Base-by-base conservation (phyloP, 2,113 vertebrate species). In the Hemibagrus wyckioides region DNA sequence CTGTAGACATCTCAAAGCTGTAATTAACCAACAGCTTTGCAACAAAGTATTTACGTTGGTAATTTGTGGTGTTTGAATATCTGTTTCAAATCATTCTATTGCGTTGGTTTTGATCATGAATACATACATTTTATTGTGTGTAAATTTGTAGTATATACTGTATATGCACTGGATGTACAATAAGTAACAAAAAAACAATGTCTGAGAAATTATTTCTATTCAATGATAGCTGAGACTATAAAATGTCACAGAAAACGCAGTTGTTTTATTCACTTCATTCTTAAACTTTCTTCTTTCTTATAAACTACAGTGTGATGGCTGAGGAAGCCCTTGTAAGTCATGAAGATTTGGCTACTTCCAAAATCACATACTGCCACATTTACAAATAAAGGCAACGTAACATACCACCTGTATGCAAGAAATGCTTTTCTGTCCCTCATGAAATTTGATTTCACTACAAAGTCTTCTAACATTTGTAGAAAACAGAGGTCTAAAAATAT, bases 391-490 rank as follows among this genome's bases (percentile, higher is more conserved):
- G 19, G n/a, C 33, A 59, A 28, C 33, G 39, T 54, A 36, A n/a
- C 23, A 56, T 80, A n/a, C 14, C 10, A 80, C 17, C n/a, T 80
- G n/a, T 21, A 79, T 3, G 48, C 41, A 50, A 50, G 44, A 77
- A 52, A 52, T 3, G 0, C 15, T 8, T 77, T 77, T 50, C 48
- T 14, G n/a, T 30, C 14, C 25, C 14, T 77, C 30, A 28, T 30
- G 19, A 52, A 80, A 79, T 54, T 54, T 54, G n/a, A 79, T 52
- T 79, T 50, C 15, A 79, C 76, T 54, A 54, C 76, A 79, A 79
- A 79, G 54, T 79, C 48, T 33, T 79, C n/a, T 79, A n/a, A 54
- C 54, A 28, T 79, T 79, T 54, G n/a, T 21, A 54, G 76, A 79
- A 79, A 79, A 33, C 15, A 54, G 15, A 10, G 48, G 14, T 7